Evolutionary conservation across 2,113 vertebrate genomes (phyloP), one percentile per base, ranked within the genome.

Genomic region (Bombycilla garrulus): DNA sequence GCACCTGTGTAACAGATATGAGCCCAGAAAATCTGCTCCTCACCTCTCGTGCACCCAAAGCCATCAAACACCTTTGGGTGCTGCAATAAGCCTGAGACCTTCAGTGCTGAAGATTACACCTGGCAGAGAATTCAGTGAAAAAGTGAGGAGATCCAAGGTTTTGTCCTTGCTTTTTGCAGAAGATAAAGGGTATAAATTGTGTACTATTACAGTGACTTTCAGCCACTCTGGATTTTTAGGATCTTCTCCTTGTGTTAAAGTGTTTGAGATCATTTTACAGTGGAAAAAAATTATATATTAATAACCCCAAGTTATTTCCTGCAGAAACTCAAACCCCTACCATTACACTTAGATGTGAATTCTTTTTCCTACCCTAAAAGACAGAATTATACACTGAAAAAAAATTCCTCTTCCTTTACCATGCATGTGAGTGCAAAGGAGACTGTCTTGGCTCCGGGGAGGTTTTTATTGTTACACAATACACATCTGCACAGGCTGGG

Each of bases 291-390:
- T 47, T 51, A 77, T 28, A 33, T 9, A 18, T 69, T 82, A 95
- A 94, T 67, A 92, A 70, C n/a, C 76, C 72, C 40, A 58, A 92
- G 47, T 73, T 7, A 83, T 95, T 96, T 94, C 81, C 93, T 73
- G 66, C 71, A 79, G 81, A 92, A 89, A 82, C 51, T 80, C 74
- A 73, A 92, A 79, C 57, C 35, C 18, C 38, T 8, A 20, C 50
- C 12, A 15, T 77, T 86, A 25, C 28, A 20, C 64, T 86, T 31
- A 33, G 88, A 81, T 48, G 35, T 57, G 57, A 91, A 74, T 44
- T 78, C 56, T 44, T 47, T 73, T 64, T 84, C 38, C 24, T 21
- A 8, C 18, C 29, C 44, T 87, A 42, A 84, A 91, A 54, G 40
- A 26, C 38, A 57, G 48, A 67, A 47, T 1, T 45, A 6, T n/a